A percentile compares a stretch with the other conserved stretches of the same genome.
phyloP scores from a whole-genome alignment of 2,888 invertebrate species.

The Lathronympha strigana region DNA sequence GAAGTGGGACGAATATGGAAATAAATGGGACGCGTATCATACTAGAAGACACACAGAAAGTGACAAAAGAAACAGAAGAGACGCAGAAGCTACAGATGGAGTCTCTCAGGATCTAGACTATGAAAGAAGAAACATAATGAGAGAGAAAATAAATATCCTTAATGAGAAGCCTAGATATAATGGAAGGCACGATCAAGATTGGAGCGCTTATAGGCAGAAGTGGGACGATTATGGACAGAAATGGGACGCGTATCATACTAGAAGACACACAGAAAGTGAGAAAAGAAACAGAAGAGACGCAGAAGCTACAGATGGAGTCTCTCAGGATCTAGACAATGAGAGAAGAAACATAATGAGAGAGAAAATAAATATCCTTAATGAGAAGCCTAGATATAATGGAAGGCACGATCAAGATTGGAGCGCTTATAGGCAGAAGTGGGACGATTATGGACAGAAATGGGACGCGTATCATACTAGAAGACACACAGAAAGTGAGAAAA shows the following conservation, averaged over 20 bases:
- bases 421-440: slow-evolving; percentile 15
- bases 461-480: not conserved
- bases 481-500: not conserved
- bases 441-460: slow-evolving; percentile 6
- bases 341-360: not conserved
- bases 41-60: not conserved
- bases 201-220: slow-evolving; percentile 4
- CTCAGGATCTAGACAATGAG: not conserved
- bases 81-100: not conserved
- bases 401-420: not conserved
- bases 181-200: not conserved
- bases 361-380: not conserved
- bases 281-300: slow-evolving; percentile 11
- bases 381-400: not conserved
- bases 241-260: not conserved
- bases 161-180: not conserved
- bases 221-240: slow-evolving; percentile 16
- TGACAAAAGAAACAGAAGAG: slow-evolving; percentile 8
- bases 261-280: not conserved
- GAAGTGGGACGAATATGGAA: slow-evolving; percentile 17
- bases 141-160: not conserved
- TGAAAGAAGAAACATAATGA: not conserved
- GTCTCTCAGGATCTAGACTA: not conserved
- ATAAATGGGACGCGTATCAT: not conserved
- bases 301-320: not conserved